phyloP scores from a whole-genome alignment of 2,888 invertebrate species.

The Pasiphila rectangulata region DNA sequence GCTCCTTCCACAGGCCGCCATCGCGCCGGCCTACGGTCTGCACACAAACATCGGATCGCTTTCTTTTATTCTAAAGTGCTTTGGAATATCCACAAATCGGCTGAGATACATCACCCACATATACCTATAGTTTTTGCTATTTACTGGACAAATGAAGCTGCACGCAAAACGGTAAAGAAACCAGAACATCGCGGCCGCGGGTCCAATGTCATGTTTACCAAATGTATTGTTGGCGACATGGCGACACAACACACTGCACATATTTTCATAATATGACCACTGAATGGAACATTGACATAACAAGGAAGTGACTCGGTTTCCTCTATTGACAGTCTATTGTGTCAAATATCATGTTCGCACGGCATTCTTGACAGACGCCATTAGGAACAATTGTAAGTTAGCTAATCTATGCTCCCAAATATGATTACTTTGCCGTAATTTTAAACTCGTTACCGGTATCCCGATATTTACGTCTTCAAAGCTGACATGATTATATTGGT shows the following conservation, averaged over 20 bases:
- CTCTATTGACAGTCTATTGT: conserved; percentile 35
- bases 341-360: conserved; percentile 35
- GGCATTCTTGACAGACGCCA: conserved; percentile 27
- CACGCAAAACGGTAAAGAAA: conserved; percentile 42
- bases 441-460: conserved; percentile 7
- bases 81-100: too few species aligned
- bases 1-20: conserved; percentile 30
- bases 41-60: conserved; percentile 22
- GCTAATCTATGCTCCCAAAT: conserved; percentile 5
- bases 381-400: conserved; percentile 14
- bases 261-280: conserved; percentile 66
- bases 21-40: too few species aligned
- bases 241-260: conserved; percentile 46
- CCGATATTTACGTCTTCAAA: too few species aligned
- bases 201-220: conserved; percentile 63
- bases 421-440: conserved; percentile 8
- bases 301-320: conserved; percentile 50
- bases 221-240: conserved; percentile 38
- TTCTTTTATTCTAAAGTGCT: conserved; percentile 10
- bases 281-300: conserved; percentile 53
- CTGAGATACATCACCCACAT: too few species aligned
- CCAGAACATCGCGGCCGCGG: conserved; percentile 40
- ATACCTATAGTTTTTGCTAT: too few species aligned
- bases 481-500: background rate
- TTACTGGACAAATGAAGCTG: too few species aligned